Conservation (phyloP, 1,140 invertebrate genomes). For the Lineus longissimus region DNA sequence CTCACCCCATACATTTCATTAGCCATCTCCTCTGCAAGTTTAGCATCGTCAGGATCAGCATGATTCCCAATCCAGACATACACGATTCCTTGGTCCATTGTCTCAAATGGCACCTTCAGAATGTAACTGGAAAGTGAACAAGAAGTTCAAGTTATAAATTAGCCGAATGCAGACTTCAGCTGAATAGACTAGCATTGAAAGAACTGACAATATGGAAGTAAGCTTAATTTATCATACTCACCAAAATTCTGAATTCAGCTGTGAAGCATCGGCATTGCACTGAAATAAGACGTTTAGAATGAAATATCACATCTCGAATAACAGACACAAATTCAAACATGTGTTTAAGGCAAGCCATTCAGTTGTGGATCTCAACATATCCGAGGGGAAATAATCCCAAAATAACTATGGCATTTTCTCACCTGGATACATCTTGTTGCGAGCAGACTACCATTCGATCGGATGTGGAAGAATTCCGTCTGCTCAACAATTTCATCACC, state of each 20-base stretch:
- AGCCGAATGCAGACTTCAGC: too few relatives aligned
- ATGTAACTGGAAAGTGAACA: slow-evolving; percentile 70
- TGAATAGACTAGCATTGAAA: too few relatives aligned
- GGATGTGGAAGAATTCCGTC: slow-evolving; percentile 86
- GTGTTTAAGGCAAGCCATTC: too few relatives aligned
- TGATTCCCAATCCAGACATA: slow-evolving; percentile 97
- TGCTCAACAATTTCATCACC: slow-evolving; percentile 61
- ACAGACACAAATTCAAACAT: too few relatives aligned
- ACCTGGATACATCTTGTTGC: slow-evolving; percentile 89
- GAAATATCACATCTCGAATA: background rate
- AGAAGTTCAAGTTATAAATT: too few relatives aligned
- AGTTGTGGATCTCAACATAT: too few relatives aligned
- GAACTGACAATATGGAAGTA: too few relatives aligned
- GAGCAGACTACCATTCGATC: slow-evolving; percentile 91
- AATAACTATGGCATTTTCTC: background rate
- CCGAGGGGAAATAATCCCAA: too few relatives aligned
- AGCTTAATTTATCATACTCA: too few relatives aligned
- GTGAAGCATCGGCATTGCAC: slow-evolving; percentile 32
- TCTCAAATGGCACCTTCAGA: slow-evolving; percentile 90
- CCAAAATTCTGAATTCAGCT: slow-evolving; percentile 27
- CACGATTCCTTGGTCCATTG: slow-evolving; percentile 83
- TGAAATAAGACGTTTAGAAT: slow-evolving; percentile 25
- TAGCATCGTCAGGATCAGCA: slow-evolving; percentile 80
- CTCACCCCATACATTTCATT: slow-evolving; percentile 78
- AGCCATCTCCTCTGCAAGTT: slow-evolving; percentile 87